A percentile compares a stretch with the other conserved stretches of the same genome.
Conservation (phyloP, 2,113 vertebrate species). For the Labeo catla region DNA sequence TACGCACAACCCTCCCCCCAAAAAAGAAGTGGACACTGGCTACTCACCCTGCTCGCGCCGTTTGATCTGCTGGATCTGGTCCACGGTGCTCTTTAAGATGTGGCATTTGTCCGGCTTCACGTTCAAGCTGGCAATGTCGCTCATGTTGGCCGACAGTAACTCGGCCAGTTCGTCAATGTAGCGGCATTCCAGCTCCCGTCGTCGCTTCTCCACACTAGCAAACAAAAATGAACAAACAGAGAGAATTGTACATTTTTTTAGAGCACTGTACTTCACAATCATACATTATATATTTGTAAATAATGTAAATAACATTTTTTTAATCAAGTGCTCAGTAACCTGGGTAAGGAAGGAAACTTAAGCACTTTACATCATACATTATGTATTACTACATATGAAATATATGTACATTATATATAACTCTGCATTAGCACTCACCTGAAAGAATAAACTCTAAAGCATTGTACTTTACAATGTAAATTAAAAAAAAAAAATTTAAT, state of each 20-base stretch:
- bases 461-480: conserved; percentile 1
- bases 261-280: neutral
- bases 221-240: conserved; percentile 2
- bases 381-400: too few relatives aligned
- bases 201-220: conserved; percentile 87
- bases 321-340: too few relatives aligned
- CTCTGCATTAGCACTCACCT: neutral
- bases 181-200: conserved; percentile 92
- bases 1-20: neutral
- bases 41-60: conserved; percentile 88
- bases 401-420: too few relatives aligned
- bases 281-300: too few relatives aligned
- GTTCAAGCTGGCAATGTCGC: conserved; percentile 88
- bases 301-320: too few relatives aligned
- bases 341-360: too few relatives aligned
- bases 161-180: conserved; percentile 95
- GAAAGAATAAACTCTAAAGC: neutral
- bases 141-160: conserved; percentile 91
- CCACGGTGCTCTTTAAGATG: conserved; percentile 91
- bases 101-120: conserved; percentile 96
- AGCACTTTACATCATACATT: too few relatives aligned
- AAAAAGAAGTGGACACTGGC: conserved; percentile 8
- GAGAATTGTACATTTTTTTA: neutral
- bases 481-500: neutral
- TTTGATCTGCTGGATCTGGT: conserved; percentile 96